Base-by-base conservation (phyloP, 2,888 invertebrate genomes). In the Amblyjoppa fuscipennis region DNA sequence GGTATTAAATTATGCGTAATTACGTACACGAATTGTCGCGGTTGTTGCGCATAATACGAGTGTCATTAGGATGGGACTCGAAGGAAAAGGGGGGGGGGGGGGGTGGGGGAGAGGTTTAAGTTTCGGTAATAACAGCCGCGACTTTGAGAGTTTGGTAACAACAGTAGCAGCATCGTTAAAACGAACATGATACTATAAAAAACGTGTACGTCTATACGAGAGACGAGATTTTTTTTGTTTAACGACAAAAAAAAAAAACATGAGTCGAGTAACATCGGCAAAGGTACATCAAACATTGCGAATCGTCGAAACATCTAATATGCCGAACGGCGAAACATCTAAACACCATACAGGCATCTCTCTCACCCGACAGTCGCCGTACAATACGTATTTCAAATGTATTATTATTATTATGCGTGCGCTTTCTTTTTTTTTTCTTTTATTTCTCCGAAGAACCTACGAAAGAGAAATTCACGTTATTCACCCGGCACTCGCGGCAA, bases 301-400 rank as follows among this genome's bases (percentile, higher is more conserved):
- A 61, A 41, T 78, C 78, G 73, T 68, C 77, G 77, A 69, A 77
- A 84, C 84, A 84, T 81, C 61, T 81, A 84, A 68, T 41, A 2
- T 9, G 80, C 64, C 84, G 66, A 76, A 75, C 59, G 77, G 59
- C 79, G 82, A 73, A 75, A 82, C 85, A 85, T 85, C 79, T 68
- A 85, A 66, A 81, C 53, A 61, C 70, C 53, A 85, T 78, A 85
- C 64, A 81, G 74, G 70, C 85, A 81, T 74, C 76, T 84, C 81
- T 82, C 81, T 82, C 85, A 85, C 85, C 84, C 77, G 70, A 74
- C 70, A 51, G 49, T 34, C 13, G 25, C 45, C 31, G 64, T 34
- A 75, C 64, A 31, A 75, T 51, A 28, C 41, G 20, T 38, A 20
- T 75, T 31, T 45, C 13, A 49, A 64, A 49, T 41, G 9, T 41